These are phyloP conservation scores for Sorex araneus DNA, from an alignment of 2,113 vertebrate genomes.

Conservation along the genomic window DNA sequence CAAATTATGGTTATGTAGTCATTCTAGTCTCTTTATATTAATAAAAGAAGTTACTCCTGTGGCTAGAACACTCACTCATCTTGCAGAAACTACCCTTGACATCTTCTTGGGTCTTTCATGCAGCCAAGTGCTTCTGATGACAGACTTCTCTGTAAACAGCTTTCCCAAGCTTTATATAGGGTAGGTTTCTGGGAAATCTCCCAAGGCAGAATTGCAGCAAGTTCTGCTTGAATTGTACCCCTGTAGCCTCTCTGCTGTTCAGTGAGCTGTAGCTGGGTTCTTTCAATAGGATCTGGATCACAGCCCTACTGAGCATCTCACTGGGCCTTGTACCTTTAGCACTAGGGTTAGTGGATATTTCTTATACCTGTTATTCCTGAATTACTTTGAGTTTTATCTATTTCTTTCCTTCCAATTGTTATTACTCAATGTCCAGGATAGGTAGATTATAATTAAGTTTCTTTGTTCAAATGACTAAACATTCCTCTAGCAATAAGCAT, in stretches of 20 bases:
- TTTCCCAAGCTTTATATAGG: neutral
- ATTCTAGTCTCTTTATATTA: conserved; percentile 9
- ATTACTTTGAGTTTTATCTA: neutral
- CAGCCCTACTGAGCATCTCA: neutral
- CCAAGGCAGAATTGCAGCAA: neutral
- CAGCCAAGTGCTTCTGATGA: neutral
- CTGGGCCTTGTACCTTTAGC: neutral
- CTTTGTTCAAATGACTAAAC: neutral
- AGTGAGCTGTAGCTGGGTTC: neutral
- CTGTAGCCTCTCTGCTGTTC: neutral
- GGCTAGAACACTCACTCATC: neutral
- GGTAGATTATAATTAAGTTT: conserved; percentile 25
- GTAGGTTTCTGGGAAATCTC: neutral
- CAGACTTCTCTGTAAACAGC: neutral
- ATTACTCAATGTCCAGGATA: neutral
- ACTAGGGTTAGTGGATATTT: neutral
- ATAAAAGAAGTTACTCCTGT: neutral
- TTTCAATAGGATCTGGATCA: neutral
- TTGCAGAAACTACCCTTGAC: neutral
- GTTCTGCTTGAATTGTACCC: neutral
- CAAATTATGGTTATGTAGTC: neutral
- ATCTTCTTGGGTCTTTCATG: neutral
- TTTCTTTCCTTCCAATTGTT: neutral
- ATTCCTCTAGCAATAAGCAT: neutral
- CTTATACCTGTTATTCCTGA: neutral